These are phyloP conservation scores for Mobula hypostoma DNA, from an alignment of 2,113 vertebrate genomes.

Conservation along the genomic window DNA sequence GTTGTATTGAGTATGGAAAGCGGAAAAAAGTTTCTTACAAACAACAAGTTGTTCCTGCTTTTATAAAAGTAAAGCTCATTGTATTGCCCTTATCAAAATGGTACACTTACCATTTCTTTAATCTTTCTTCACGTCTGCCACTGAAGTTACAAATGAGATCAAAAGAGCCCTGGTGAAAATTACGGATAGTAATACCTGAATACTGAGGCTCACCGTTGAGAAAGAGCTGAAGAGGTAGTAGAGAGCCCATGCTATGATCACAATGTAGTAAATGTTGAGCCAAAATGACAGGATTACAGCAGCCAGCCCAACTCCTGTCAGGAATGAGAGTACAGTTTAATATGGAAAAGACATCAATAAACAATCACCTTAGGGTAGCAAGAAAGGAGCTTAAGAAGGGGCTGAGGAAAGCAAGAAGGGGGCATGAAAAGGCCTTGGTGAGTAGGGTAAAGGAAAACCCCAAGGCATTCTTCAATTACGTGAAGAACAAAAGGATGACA, in stretches of 20 bases:
- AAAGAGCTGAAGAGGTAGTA: conserved; percentile 86
- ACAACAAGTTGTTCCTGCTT: neutral
- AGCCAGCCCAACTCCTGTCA: conserved; percentile 73
- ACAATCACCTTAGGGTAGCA: too few relatives aligned
- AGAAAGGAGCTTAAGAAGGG: too few relatives aligned
- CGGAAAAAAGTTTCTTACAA: neutral
- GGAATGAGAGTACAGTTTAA: accelerated
- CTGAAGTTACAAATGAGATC: neutral
- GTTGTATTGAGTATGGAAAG: neutral
- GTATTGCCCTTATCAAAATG: neutral
- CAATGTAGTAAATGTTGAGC: conserved; percentile 85
- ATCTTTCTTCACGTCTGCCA: neutral
- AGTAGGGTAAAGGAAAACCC: too few relatives aligned
- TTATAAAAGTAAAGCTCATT: neutral
- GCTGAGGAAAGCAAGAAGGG: too few relatives aligned
- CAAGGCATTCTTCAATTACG: too few relatives aligned
- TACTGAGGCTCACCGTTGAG: conserved; percentile 53
- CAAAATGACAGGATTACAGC: conserved; percentile 79
- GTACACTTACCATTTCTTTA: neutral
- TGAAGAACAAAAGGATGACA: too few relatives aligned
- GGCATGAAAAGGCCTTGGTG: too few relatives aligned
- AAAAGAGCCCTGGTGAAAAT: neutral
- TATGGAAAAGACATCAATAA: accelerated
- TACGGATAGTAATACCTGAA: neutral
- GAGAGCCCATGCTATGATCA: conserved; percentile 84